Conservation (phyloP, 1,140 invertebrate species). For the Bombus confusus region DNA sequence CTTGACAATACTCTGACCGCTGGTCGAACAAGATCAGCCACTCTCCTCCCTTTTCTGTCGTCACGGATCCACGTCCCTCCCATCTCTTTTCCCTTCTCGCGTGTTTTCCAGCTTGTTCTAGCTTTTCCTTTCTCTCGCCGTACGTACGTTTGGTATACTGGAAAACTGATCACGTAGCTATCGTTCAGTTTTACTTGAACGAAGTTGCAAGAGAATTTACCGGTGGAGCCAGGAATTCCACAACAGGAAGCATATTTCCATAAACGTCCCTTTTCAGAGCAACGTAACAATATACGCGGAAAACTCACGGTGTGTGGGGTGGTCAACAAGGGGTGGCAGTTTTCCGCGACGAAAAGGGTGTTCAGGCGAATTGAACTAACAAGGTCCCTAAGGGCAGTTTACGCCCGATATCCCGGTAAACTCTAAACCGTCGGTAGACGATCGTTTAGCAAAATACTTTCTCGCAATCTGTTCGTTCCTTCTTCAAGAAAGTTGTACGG, state of each 20-base stretch:
- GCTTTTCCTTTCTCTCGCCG: not conserved
- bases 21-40: constrained; percentile 33
- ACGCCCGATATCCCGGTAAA: constrained; percentile 76
- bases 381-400: constrained; percentile 81
- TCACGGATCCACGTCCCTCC: not conserved
- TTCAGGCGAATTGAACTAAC: constrained; percentile 78
- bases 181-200: constrained; percentile 30
- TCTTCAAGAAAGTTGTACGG: not conserved
- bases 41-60: constrained; percentile 32
- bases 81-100: not conserved
- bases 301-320: constrained; percentile 48
- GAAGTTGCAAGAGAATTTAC: not conserved
- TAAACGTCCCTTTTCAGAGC: constrained; percentile 56
- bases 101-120: not conserved
- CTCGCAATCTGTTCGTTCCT: not conserved
- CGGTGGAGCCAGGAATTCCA: constrained; percentile 19
- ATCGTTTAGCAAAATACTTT: constrained; percentile 64
- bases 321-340: constrained; percentile 33
- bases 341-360: constrained; percentile 61
- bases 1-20: constrained; percentile 77
- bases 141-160: not conserved
- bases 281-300: constrained; percentile 26
- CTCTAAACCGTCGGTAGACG: constrained; percentile 66
- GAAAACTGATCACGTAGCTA: constrained; percentile 44
- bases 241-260: constrained; percentile 49